Percentiles rank a stretch among this genome's conserved stretches.
Evolutionary conservation across 2,888 invertebrate species (phyloP).

Genomic region (Rhamnusium bicolor): DNA sequence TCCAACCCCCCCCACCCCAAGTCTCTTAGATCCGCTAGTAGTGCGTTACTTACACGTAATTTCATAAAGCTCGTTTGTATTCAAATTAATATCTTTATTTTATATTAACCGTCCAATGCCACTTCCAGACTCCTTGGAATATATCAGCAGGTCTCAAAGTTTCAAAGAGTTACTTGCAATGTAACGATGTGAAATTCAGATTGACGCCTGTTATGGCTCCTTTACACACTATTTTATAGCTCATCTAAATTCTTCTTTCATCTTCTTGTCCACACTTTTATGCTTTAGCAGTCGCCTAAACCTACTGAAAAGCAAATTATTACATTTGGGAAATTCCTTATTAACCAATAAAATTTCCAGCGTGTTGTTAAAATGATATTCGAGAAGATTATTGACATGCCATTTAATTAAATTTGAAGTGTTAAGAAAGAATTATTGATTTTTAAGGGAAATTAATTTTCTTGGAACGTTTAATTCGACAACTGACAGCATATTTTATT

Average conservation of each 20-base stretch:
- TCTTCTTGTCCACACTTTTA: constrained; percentile 33
- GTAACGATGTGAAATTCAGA: constrained; percentile 31
- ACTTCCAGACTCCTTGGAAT: background rate
- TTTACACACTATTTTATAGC: constrained; percentile 26
- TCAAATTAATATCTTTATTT: background rate
- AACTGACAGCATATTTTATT: too few relatives aligned
- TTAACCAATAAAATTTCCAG: background rate
- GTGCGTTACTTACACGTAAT: too few relatives aligned
- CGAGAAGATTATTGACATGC: background rate
- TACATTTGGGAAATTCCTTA: background rate
- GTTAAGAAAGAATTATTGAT: too few relatives aligned
- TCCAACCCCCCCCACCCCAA: too few relatives aligned
- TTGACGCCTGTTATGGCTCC: constrained; percentile 22
- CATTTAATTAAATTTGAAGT: background rate
- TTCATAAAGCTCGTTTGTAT: background rate
- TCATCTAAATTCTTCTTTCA: constrained; percentile 20
- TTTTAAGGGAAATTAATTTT: too few relatives aligned
- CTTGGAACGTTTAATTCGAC: too few relatives aligned
- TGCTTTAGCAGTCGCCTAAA: background rate
- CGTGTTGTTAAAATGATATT: too few relatives aligned
- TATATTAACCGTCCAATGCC: background rate
- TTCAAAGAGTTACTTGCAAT: background rate
- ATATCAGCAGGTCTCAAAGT: background rate
- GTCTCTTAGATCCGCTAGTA: too few relatives aligned
- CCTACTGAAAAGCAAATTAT: background rate